Evolutionary conservation across 2,113 vertebrate species (phyloP).

Genomic region (Oncorhynchus mykiss): DNA sequence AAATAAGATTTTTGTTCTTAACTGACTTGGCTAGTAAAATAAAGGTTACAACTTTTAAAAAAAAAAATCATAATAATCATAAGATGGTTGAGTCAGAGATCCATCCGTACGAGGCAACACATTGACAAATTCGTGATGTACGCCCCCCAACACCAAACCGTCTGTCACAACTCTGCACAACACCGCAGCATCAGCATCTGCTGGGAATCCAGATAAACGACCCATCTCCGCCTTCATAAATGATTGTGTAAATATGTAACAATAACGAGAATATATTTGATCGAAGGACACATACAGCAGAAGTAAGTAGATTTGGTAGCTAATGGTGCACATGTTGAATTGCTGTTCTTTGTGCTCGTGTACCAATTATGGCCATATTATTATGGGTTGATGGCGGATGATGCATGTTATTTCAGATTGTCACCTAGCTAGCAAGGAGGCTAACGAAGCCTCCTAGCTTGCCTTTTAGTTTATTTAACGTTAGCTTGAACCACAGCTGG

Average conservation of each 20-base stretch:
- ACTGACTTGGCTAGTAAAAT: too few species aligned
- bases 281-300: constrained; percentile 31
- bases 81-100: too few species aligned
- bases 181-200: constrained; percentile 42
- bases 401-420: constrained; percentile 52
- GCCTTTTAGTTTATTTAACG: too few species aligned
- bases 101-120: not conserved
- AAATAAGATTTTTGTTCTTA: too few species aligned
- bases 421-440: too few species aligned
- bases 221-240: constrained; percentile 25
- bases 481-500: too few species aligned
- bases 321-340: not conserved
- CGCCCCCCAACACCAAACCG: constrained; percentile 15
- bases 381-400: constrained; percentile 47
- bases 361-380: too few species aligned
- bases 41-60: too few species aligned
- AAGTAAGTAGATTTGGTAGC: constrained; percentile 49
- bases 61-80: too few species aligned
- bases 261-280: constrained; percentile 29
- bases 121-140: constrained; percentile 54
- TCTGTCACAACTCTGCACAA: constrained; percentile 50
- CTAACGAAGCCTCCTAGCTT: too few species aligned
- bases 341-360: not conserved
- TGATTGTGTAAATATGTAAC: constrained; percentile 63
- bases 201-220: constrained; percentile 24